These are phyloP conservation scores for Valencia hispanica DNA, from an alignment of 2,797 vertebrate species.

Conservation along the genomic window DNA sequence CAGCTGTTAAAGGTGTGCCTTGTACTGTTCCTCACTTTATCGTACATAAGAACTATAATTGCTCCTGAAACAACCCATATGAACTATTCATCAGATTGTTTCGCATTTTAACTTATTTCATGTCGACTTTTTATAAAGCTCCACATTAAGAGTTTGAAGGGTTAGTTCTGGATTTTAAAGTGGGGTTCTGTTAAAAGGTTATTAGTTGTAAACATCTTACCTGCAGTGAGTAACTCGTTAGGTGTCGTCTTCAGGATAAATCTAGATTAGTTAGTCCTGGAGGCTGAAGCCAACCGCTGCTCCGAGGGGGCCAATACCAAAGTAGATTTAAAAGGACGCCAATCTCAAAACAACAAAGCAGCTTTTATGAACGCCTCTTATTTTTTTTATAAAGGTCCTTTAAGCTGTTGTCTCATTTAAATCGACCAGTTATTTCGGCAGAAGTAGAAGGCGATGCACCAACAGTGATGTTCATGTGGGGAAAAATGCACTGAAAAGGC, in stretches of 20 bases:
- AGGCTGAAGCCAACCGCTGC: background rate
- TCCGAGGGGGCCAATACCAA: background rate
- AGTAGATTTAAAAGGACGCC: background rate
- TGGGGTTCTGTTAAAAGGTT: background rate
- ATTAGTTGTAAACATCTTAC: background rate
- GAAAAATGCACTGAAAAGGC: background rate
- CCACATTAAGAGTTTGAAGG: constrained; percentile 36
- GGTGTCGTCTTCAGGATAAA: background rate
- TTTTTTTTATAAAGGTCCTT: background rate
- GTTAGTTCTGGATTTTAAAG: constrained; percentile 1
- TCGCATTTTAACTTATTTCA: constrained; percentile 89
- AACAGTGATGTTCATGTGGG: background rate
- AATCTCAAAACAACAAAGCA: background rate
- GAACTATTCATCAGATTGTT: constrained; percentile 87
- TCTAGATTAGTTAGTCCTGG: background rate
- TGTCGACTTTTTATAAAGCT: constrained; percentile 61
- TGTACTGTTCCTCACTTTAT: constrained; percentile 91
- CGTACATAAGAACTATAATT: constrained; percentile 80
- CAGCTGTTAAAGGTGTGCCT: constrained; percentile 90
- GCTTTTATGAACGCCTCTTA: background rate
- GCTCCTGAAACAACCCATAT: constrained; percentile 82
- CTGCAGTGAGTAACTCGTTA: background rate
- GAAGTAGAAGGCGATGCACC: background rate
- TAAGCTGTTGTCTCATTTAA: constrained; percentile 1
- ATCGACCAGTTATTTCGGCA: background rate